Percentiles rank a stretch among this genome's conserved stretches.
Evolutionary conservation across 1,140 invertebrate genomes (phyloP).

Genomic region (Solenopsis fugax): DNA sequence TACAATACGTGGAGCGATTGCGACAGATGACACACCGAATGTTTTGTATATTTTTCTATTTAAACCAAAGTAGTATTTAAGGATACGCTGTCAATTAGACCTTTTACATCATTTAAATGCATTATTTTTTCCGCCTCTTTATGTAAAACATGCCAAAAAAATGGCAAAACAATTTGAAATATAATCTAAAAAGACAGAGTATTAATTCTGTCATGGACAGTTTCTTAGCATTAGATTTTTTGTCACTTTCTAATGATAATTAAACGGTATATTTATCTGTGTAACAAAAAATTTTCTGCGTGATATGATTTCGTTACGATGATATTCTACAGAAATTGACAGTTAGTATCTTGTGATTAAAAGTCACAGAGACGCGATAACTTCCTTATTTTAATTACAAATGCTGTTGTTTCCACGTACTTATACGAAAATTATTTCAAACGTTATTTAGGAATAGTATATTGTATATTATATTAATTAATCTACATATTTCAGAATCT

Average conservation of each 20-base stretch:
- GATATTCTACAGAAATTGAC: not conserved
- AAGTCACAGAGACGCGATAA: not conserved
- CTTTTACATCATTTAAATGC: constrained; percentile 29
- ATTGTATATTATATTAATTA: constrained; percentile 34
- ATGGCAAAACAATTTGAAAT: not conserved
- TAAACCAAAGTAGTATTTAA: constrained; percentile 70
- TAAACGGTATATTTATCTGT: constrained; percentile 13
- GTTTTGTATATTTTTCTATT: constrained; percentile 77
- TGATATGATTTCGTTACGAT: not conserved
- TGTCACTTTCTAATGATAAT: constrained; percentile 17
- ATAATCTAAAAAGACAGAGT: not conserved
- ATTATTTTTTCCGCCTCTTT: constrained; percentile 26
- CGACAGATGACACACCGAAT: constrained; percentile 25
- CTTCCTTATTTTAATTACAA: constrained; percentile 4
- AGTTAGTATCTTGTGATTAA: not conserved
- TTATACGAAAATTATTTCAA: not conserved
- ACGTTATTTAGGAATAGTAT: constrained; percentile 7
- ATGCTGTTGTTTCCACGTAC: constrained; percentile 45
- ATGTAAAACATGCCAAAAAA: constrained; percentile 9
- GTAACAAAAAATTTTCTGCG: not conserved
- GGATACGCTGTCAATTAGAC: constrained; percentile 76
- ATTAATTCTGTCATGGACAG: not conserved
- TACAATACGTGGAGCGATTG: constrained; percentile 34
- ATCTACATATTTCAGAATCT: constrained; percentile 16
- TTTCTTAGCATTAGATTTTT: constrained; percentile 9